Base-by-base conservation (phyloP, 2,113 vertebrate species). In the Morone chrysops region DNA sequence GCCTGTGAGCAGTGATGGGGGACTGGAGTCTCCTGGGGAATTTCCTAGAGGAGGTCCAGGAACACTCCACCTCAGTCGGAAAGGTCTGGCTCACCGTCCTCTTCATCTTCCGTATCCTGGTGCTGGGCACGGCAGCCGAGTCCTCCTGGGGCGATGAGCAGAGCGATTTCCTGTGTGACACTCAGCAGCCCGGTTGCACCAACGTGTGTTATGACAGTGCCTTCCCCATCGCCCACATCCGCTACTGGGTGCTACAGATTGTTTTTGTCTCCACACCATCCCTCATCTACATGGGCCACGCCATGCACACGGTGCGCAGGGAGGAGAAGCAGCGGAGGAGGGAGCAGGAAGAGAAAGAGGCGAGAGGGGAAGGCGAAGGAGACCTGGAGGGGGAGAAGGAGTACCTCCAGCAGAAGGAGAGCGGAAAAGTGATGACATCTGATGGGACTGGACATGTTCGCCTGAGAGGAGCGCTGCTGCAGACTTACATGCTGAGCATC, bases 91-190 rank as follows among this genome's bases (percentile, higher is more conserved):
- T 99, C 80, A 98, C 98, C 0, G 95, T 99, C 14, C 96, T 99
- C 45, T 99, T 99, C 91, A 99, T 99, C 90, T 99, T 99, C 82
- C 97, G 98, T n/a, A 99, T 99, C 95, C 94, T 99, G 81, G 97
- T 99, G 59, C 94, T 99, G 89, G 98, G 98, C 69, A 98, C 97
- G 0, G 98, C 98, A 0, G 98, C 97, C 0, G 98, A 99, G 92
- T 99, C 98, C 0, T 99, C 97, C 17, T 99, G 98, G 98, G 98
- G 98, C 0, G 98, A 99, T 0, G 98, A 99, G 93, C 97, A 98
- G 93, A 97, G 97, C 0, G 98, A 99, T 75, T 99, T 99, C 93
- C 95, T 94, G 87, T 99, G 98, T 0, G 97, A 99, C 85, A 99
- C 97, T 0, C 93, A 95, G 62, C 98, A 99, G 88, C 98, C 98